Evolutionary conservation across 2,113 vertebrate genomes (phyloP), one percentile per base, ranked within the genome.

Genomic region (Vulpes lagopus): DNA sequence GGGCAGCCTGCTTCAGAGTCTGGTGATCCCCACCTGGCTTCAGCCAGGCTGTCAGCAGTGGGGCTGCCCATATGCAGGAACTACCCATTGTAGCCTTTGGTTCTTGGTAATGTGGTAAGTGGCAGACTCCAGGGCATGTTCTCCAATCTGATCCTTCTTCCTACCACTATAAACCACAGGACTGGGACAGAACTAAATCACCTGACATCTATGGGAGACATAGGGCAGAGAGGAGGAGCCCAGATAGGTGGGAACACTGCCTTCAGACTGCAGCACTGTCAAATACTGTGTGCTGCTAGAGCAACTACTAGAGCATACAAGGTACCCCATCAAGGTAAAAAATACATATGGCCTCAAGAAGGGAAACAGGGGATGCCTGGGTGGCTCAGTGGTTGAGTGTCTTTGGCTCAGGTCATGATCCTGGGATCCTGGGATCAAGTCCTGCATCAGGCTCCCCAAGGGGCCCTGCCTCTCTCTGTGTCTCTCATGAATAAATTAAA

Each of bases 241-340:
- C 67, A 3, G n/a, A 19, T 0, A 83, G n/a, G n/a, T 22, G 51
- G 60, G 59, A 25, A 6, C 11, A 35, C 57, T 17, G 9, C 80
- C 51, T 85, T 67, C 51, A 51, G 35, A 62, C 22, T 11, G 80
- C 22, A 78, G 51, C 60, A 17, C 6, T 11, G 2, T 4, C 2
- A 4, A 35, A 53, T 22, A 62, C 32, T 17, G 8, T 2, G 3
- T 55, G 25, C 38, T 22, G 27, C 43, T 11, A 9, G 38, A 62
- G 43, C 62, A 49, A 2, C 27, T 10, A 9, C 11, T 11, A n/a
- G 51, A 80, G 55, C 0, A 1, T 0, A 73, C 8, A 25, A 59
- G 69, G 51, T 35, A 14, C 32, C 59, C 84, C 65, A 55, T 23
- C 19, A 6, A 74, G 57, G 14, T 51, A 32, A 35, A 64, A 94